Base-by-base conservation (phyloP, 2,797 vertebrate genomes). In the Neostethus bicornis region DNA sequence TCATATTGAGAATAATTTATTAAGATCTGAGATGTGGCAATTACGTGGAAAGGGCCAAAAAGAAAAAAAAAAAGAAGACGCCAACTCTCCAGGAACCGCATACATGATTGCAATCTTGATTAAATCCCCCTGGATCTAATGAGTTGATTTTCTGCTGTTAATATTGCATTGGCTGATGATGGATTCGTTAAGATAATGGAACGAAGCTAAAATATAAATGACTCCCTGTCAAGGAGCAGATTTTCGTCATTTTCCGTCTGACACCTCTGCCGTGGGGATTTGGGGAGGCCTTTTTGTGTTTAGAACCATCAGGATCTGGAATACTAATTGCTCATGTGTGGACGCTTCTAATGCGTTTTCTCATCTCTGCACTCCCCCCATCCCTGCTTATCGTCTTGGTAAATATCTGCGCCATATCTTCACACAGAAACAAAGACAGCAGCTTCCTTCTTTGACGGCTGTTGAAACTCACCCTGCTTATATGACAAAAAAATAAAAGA, bases 151-250 rank as follows among this genome's bases (percentile, higher is more conserved):
- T 99, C 96, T 97, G 96, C 96, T 95, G 96, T 99, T 98, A 98
- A 98, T 99, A 98, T 99, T 98, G 96, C 97, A 98, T 99, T 96
- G 96, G 95, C 95, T 97, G 96, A 99, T 98, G 96, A 98, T 98
- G 96, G 95, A 96, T 99, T 99, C 95, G 96, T 99, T 99, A 98
- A 96, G 97, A 99, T 98, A 98, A 99, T 98, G 97, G 96, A 97
- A 99, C 95, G 95, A 94, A 98, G 94, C 96, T 98, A 98, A 99
- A 99, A 99, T 99, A 99, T 99, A 98, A 98, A 99, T 98, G 96
- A 99, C 95, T 98, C 92, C 92, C 96, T 98, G 96, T 98, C 96
- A 99, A 98, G 95, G 96, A 96, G 94, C 95, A 96, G 96, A 96
- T 98, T 98, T 96, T 96, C 93, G 96, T 96, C 92, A 94, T 95